Evolutionary conservation across 2,888 invertebrate genomes (phyloP).

Genomic region (Stenodema calcarata): DNA sequence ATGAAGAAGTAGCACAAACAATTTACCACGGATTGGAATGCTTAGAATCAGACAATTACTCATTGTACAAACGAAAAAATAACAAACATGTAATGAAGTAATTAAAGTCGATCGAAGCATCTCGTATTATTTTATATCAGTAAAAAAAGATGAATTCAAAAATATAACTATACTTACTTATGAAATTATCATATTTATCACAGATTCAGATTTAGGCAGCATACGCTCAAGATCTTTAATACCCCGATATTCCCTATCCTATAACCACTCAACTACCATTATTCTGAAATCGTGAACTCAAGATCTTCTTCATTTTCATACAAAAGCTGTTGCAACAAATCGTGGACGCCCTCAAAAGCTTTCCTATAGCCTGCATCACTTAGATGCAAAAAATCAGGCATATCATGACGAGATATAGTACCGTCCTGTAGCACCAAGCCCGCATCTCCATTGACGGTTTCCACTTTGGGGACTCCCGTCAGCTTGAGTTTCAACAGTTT

Average conservation of each 20-base stretch:
- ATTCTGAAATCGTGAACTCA: slow-evolving; percentile 23
- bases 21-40: not conserved
- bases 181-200: slow-evolving; percentile 39
- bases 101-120: not conserved
- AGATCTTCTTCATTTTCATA: slow-evolving; percentile 71
- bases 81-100: not conserved
- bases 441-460: slow-evolving; percentile 80
- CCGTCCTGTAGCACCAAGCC: slow-evolving; percentile 80
- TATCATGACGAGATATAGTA: slow-evolving; percentile 85
- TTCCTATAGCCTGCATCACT: slow-evolving; percentile 87
- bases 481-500: slow-evolving; percentile 70
- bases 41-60: not conserved
- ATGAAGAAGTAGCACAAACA: not conserved
- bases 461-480: slow-evolving; percentile 71
- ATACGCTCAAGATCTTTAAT: slow-evolving; percentile 11
- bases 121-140: not conserved
- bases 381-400: slow-evolving; percentile 89
- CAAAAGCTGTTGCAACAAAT: slow-evolving; percentile 77
- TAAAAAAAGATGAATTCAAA: slow-evolving; percentile 25
- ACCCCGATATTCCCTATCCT: not conserved
- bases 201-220: slow-evolving; percentile 47
- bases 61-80: not conserved
- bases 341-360: slow-evolving; percentile 84
- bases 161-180: slow-evolving; percentile 34
- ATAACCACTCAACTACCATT: slow-evolving; percentile 5